Percentiles rank a stretch among this genome's conserved stretches.
Conservation (phyloP, 1,140 invertebrate species). For the Dinothrombium tinctorium region DNA sequence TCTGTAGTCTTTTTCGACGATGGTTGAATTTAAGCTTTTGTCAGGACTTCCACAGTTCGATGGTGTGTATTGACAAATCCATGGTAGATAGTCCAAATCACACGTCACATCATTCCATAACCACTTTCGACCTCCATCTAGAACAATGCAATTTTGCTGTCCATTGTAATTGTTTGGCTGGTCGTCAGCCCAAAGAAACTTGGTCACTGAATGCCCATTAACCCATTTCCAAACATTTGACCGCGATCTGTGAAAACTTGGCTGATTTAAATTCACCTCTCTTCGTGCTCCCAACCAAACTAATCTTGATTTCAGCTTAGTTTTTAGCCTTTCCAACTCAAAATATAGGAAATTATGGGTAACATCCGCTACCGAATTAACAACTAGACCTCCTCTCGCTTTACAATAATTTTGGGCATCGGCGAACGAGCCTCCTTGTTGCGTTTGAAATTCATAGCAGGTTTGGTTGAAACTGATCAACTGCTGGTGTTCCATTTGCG, state of each 20-base stretch:
- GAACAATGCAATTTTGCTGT: slow-evolving; percentile 72
- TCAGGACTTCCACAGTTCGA: slow-evolving; percentile 62
- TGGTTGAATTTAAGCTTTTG: slow-evolving; percentile 52
- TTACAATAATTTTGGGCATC: slow-evolving; percentile 44
- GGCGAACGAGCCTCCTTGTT: slow-evolving; percentile 46
- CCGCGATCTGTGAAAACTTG: slow-evolving; percentile 4
- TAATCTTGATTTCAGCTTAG: slow-evolving; percentile 43
- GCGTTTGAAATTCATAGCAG: slow-evolving; percentile 50
- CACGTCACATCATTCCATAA: slow-evolving; percentile 85
- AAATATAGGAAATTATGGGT: slow-evolving; percentile 37
- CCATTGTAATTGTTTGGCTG: slow-evolving; percentile 88
- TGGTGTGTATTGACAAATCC: slow-evolving; percentile 62
- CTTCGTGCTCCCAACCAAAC: slow-evolving; percentile 76
- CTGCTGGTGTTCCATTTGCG: slow-evolving; percentile 22
- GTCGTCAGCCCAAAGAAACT: slow-evolving; percentile 57
- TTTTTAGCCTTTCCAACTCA: slow-evolving; percentile 51
- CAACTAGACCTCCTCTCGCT: slow-evolving; percentile 37
- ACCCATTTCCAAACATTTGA: slow-evolving; percentile 10
- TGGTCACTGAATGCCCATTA: slow-evolving; percentile 6
- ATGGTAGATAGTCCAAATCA: slow-evolving; percentile 52
- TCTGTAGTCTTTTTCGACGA: slow-evolving; percentile 39
- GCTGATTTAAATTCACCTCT: slow-evolving; percentile 23
- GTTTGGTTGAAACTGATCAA: slow-evolving; percentile 27
- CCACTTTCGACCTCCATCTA: slow-evolving; percentile 68
- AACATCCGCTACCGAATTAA: slow-evolving; percentile 43